Base-by-base conservation (phyloP, 2,888 invertebrate genomes). In the Acanthosepion pharaonis region DNA sequence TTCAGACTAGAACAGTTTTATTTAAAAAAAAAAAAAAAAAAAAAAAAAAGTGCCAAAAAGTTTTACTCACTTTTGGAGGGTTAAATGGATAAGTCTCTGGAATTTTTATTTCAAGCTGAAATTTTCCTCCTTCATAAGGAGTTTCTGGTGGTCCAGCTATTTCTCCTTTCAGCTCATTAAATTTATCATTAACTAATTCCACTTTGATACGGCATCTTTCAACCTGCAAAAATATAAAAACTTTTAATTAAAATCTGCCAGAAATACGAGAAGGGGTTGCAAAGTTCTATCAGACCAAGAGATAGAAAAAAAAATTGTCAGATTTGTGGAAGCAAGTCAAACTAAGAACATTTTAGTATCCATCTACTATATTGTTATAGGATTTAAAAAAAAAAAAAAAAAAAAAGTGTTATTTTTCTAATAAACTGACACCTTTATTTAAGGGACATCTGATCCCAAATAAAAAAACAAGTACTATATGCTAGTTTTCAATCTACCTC, bases 81-180 rank as follows among this genome's bases (percentile, higher is more conserved):
- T 99, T 99, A 97, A 99, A 99, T 33, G 99, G 99, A 98, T 99
- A 99, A 92, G 99, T 99, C 98, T 99, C 99, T 96, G 99, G 99
- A 96, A 99, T 99, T 98, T 99, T 99, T 95, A 99, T 99, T 98
- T 99, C 99, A 96, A 99, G 98, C 95, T 98, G 98, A 98, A 99
- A 99, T 96, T 98, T 98, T 33, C 99, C 99, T 93, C 99, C 99
- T 98, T 99, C 99, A 97, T 99, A 99, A 0, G 99, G 99, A 59
- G 99, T 99, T 97, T 99, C 99, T 91, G 99, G 99, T 20, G 99
- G 99, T 0, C 99, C 99, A n/a, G 98, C 98, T 95, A 99, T 99
- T 98, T 99, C 98, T 55, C 99, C 99, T 97, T 98, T 98, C 94
- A 99, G 98, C 97, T 99, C 99, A 95, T 99, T 99, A 98, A 98